phyloP scores from a whole-genome alignment of 2,888 invertebrate genomes.

The Acheta domesticus region DNA sequence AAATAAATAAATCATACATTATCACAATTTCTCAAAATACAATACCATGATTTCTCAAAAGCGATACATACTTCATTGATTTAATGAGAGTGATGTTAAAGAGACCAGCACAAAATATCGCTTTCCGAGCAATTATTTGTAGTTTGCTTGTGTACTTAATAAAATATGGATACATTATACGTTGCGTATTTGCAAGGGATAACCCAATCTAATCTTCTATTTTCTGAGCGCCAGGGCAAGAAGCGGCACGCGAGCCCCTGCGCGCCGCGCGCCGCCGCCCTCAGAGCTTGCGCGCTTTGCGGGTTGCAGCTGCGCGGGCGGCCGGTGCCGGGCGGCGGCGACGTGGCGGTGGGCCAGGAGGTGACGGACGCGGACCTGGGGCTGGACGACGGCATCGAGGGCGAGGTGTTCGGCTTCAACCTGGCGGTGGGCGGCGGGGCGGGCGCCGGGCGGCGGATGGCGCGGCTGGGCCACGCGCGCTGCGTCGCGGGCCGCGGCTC shows the following conservation, averaged over 20 bases:
- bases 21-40: too few relatives aligned
- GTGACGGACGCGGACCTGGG: conserved; percentile 64
- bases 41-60: too few relatives aligned
- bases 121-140: too few relatives aligned
- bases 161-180: too few relatives aligned
- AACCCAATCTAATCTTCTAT: too few relatives aligned
- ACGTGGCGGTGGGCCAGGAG: conserved; percentile 67
- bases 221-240: too few relatives aligned
- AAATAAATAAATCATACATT: too few relatives aligned
- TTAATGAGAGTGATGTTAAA: too few relatives aligned
- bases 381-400: conserved; percentile 63
- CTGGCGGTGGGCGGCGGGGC: conserved; percentile 20
- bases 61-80: too few relatives aligned
- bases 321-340: conserved; percentile 58
- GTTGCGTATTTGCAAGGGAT: too few relatives aligned
- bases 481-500: conserved; percentile 53
- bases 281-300: background rate
- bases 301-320: conserved; percentile 55
- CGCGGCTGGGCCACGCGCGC: conserved; percentile 48
- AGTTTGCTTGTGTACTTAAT: too few relatives aligned
- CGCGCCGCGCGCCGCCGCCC: background rate
- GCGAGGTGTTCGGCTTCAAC: conserved; percentile 61
- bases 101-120: too few relatives aligned
- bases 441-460: conserved; percentile 41
- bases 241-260: background rate